Conservation (phyloP, 2,888 invertebrate species). For the Priocnemis perturbator region DNA sequence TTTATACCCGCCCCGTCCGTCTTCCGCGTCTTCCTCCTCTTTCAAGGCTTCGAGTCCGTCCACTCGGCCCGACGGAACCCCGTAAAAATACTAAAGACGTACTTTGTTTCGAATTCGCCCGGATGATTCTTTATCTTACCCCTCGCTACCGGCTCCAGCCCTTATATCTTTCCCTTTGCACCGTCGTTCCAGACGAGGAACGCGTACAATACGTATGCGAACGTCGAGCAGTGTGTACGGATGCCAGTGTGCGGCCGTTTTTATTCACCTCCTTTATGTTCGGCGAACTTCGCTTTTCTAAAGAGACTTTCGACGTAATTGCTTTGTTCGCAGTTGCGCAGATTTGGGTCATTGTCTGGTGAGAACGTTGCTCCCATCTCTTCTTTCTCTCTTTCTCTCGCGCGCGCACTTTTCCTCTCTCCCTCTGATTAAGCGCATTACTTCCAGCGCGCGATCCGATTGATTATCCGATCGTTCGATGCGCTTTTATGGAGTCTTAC, state of each 20-base stretch:
- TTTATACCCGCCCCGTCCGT: slow-evolving; percentile 6
- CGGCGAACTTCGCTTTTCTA: neutral
- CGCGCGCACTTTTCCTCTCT: too few species aligned
- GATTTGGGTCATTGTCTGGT: too few species aligned
- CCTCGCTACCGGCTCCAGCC: too few species aligned
- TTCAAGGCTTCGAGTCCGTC: neutral
- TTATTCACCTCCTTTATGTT: slow-evolving; percentile 1
- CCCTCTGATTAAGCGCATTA: too few species aligned
- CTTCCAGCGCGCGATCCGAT: too few species aligned
- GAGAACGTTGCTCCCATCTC: too few species aligned
- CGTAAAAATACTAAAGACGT: slow-evolving; percentile 24
- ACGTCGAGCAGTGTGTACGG: too few species aligned
- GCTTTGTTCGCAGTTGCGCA: neutral
- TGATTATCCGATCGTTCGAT: too few species aligned
- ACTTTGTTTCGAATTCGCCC: slow-evolving; percentile 5
- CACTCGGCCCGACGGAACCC: neutral
- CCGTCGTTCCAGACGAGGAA: neutral
- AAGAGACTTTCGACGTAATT: slow-evolving; percentile 8
- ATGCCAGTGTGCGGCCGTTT: neutral
- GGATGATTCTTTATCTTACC: neutral
- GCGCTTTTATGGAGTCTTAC: too few species aligned
- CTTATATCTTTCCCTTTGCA: neutral
- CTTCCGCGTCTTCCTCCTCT: neutral
- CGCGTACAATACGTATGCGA: neutral
- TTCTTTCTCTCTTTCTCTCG: neutral